Base-by-base conservation (phyloP, 2,113 vertebrate species). In the Halichoerus grypus region DNA sequence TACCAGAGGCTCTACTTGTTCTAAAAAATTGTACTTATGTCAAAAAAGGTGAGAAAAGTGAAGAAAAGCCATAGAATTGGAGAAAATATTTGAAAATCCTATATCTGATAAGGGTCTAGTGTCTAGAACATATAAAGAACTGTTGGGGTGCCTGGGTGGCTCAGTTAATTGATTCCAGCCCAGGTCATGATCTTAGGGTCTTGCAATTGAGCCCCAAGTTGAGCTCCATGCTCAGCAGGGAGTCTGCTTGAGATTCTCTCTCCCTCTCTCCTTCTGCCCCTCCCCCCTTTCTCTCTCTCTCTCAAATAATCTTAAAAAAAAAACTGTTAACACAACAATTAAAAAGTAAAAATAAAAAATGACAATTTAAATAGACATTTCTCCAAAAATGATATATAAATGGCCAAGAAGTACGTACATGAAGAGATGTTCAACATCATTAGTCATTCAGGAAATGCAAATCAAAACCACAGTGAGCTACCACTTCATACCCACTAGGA, bases 371-470 rank as follows among this genome's bases (percentile, higher is more conserved):
- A 49, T 18, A 76, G 53, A n/a, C 11, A 49, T 82, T 85, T 85
- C 65, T 76, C 33, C 90, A 91, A 81, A 74, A 63, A 72, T 22
- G 46, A 80, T n/a, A 33, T 16, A 81, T 14, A 59, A 74, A 76
- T 10, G 15, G 14, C 22, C 74, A 89, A n/a, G 18, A 42, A 76
- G 26, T 36, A 69, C 7, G 26, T 36, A 69, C 14, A 79, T 49
- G 4, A 67, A 80, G 36, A 82, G 49, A 74, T 31, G 36, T 14
- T 77, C 77, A 91, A 5, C 22, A 61, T 53, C 42, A 63, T 26
- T 65, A 51, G 21, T 36, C 81, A 65, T 59, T 77, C 92, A 51
- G 9, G 24, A 85, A 97, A 89, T 36, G 6, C 24, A 91, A 81
- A 81, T 71, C 57, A 26, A 83, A 94, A 46, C 46, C 39, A 53